Conservation (phyloP, 92 coral and sea anemone genomes). For the Scolanthus callimorphus region DNA sequence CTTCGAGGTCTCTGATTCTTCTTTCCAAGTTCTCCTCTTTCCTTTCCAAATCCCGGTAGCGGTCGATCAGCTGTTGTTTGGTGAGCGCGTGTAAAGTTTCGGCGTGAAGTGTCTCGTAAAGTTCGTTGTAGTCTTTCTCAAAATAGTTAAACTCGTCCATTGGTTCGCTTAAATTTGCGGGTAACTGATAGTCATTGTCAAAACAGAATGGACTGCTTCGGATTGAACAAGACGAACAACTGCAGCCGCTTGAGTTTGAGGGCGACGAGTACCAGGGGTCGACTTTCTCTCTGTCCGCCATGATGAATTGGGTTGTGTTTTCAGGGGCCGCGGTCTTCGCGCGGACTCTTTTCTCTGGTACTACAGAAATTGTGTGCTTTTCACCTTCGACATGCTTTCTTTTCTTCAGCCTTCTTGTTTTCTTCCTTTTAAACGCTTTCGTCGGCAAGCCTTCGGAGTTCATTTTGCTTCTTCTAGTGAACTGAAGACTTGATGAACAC, state of each 20-base stretch:
- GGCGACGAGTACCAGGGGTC: constrained; percentile 60
- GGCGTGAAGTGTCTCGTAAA: constrained; percentile 73
- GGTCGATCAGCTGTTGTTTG: constrained; percentile 63
- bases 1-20: constrained; percentile 8
- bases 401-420: constrained; percentile 71
- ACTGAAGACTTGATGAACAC: constrained; percentile 33
- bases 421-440: constrained; percentile 43
- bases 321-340: constrained; percentile 82
- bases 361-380: constrained; percentile 9
- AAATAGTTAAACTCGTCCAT: constrained; percentile 61
- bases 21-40: constrained; percentile 59
- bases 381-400: constrained; percentile 39
- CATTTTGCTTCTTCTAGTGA: constrained; percentile 26
- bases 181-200: constrained; percentile 46
- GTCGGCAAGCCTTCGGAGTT: constrained; percentile 34
- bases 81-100: constrained; percentile 74
- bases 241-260: constrained; percentile 51
- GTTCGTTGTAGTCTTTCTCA: constrained; percentile 83
- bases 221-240: constrained; percentile 53
- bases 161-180: constrained; percentile 44
- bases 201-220: constrained; percentile 54
- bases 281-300: constrained; percentile 79
- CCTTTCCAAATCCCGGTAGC: constrained; percentile 56
- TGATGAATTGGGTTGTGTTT: constrained; percentile 94
- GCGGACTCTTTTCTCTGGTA: constrained; percentile 41